Conservation (phyloP, 2,888 invertebrate genomes). For the Heteromyza rotundicornis region DNA sequence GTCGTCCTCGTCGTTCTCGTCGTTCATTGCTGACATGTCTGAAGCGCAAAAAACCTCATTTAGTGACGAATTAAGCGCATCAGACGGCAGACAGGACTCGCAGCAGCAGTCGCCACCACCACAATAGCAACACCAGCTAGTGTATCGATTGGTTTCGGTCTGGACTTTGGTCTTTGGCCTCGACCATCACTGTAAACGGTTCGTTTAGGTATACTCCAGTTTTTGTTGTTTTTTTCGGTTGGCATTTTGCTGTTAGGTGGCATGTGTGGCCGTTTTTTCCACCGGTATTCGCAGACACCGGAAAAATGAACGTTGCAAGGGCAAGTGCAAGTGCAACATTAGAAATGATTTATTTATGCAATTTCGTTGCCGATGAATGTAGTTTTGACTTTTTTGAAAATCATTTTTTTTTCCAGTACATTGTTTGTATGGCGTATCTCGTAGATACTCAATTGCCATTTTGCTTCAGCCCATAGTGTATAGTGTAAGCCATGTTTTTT, state of each 20-base stretch:
- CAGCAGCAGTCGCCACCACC: conserved; percentile 9
- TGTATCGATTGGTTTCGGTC: conserved; percentile 48
- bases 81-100: conserved; percentile 5
- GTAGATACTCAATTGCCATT: neutral
- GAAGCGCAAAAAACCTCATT: conserved; percentile 42
- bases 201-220: conserved; percentile 12
- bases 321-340: conserved; percentile 47
- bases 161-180: conserved; percentile 7
- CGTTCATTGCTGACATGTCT: conserved; percentile 22
- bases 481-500: too few relatives aligned
- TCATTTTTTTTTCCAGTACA: neutral
- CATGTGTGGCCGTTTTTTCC: neutral
- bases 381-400: neutral
- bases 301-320: neutral
- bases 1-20: too few relatives aligned
- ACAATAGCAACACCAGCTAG: conserved; percentile 38
- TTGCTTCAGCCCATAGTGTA: neutral
- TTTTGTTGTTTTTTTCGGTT: conserved; percentile 18
- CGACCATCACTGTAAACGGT: neutral
- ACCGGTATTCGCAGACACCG: neutral
- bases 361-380: conserved; percentile 35
- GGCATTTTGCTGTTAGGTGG: conserved; percentile 9
- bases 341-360: conserved; percentile 58
- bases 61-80: conserved; percentile 59
- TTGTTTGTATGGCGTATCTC: neutral